Percentiles rank a stretch among this genome's conserved stretches.
These are phyloP conservation scores for Phoeniculus purpureus DNA, from an alignment of 2,797 vertebrate genomes.

Conservation along the genomic window DNA sequence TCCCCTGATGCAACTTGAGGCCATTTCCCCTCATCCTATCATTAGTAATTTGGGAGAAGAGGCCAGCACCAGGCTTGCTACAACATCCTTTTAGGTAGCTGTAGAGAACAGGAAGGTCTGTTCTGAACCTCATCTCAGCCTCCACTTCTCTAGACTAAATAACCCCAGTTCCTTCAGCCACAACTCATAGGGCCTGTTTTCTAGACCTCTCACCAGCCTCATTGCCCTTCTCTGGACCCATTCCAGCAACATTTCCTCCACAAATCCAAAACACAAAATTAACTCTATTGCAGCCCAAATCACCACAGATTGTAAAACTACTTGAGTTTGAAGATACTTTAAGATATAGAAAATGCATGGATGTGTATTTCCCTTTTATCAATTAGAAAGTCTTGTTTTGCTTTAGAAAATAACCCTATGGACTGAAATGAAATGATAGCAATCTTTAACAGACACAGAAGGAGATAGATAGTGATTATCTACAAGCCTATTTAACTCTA, in stretches of 20 bases:
- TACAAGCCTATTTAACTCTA: not conserved
- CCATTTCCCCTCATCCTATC: no score
- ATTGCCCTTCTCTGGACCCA: no score
- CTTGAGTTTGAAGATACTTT: not conserved
- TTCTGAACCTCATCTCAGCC: no score
- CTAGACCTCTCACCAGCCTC: no score
- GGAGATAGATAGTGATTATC: not conserved
- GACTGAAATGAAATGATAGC: conserved; percentile 29
- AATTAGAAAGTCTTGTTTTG: not conserved
- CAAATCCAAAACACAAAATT: not conserved
- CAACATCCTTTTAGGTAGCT: no score
- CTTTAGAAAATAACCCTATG: not conserved
- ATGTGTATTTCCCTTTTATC: not conserved
- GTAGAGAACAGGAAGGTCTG: no score
- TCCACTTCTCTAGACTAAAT: no score
- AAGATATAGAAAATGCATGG: not conserved
- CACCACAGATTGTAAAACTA: not conserved
- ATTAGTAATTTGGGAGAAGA: no score
- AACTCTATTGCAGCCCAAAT: not conserved
- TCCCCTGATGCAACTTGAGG: no score
- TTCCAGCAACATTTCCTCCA: not conserved
- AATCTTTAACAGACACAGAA: not conserved
- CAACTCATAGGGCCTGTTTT: no score
- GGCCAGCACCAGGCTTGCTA: no score
- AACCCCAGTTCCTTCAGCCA: no score